Base-by-base conservation (phyloP, 2,113 vertebrate genomes). In the Condylura cristata region DNA sequence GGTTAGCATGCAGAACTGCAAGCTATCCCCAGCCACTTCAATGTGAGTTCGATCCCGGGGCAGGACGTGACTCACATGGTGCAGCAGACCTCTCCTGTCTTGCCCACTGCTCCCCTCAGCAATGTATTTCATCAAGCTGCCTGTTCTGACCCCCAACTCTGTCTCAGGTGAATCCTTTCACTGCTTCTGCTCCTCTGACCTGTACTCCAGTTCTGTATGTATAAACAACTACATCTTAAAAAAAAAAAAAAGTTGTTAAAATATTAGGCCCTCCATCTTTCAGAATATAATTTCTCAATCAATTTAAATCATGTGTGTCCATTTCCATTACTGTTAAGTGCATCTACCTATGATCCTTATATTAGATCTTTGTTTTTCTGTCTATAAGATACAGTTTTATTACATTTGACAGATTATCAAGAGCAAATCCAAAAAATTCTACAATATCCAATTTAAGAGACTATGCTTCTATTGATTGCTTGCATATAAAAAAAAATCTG, bases 281-380 rank as follows among this genome's bases (percentile, higher is more conserved):
- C 10, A 90, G 76, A 84, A 94, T 46, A 48, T 26, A 93, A 93
- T 65, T 46, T 60, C 41, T 83, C 34, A 53, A 75, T 86, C 39
- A 85, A 61, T 91, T 92, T 74, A 61, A 91, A 90, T 68, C 70
- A 74, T 56, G 44, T 86, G 13, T 70, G 51, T 78, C 56, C 24
- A 63, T 89, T 91, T 89, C 39, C 68, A n/a, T 68, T 81, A 72
- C 30, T 86, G 10, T 80, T 93, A 85, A 78, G 16, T 68, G 0
- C 56, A 60, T 81, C 46, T 70, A 53, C 1, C 46, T 70, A 53
- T 2, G 8, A 91, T 10, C 8, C 32, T 63, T 37, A 28, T 30
- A 51, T 75, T 53, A 70, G 6, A 46, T 92, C 80, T 94, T 84
- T n/a, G 56, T 92, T 84, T 94, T 84, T n/a, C n/a, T 39, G 61